phyloP scores from a whole-genome alignment of 2,888 invertebrate species.

The Andrena camellia region DNA sequence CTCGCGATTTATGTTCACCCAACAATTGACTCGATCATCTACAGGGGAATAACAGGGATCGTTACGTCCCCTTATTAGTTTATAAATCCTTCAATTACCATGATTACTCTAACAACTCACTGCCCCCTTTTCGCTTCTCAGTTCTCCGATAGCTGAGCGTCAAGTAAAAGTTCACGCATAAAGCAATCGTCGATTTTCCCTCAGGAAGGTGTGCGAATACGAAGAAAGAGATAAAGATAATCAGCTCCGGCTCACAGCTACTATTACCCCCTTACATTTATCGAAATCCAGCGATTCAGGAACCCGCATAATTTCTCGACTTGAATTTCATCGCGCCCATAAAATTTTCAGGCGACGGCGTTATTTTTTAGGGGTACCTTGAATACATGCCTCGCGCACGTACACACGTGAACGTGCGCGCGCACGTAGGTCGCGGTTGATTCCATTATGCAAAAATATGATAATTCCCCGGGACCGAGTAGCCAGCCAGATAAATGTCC shows the following conservation, averaged over 20 bases:
- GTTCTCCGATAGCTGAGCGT: not conserved
- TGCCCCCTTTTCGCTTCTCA: no score
- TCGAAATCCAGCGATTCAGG: constrained; percentile 34
- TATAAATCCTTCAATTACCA: no score
- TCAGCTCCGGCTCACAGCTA: not conserved
- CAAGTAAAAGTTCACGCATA: not conserved
- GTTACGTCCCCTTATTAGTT: not conserved
- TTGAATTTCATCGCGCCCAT: constrained; percentile 56
- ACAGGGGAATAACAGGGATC: not conserved
- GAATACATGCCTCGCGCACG: not conserved
- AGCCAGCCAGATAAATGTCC: constrained; percentile 74
- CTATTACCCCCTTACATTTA: constrained; percentile 26
- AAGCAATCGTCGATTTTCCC: not conserved
- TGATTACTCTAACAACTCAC: no score
- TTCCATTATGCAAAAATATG: constrained; percentile 83
- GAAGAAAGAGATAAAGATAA: not conserved
- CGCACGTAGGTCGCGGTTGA: constrained; percentile 63
- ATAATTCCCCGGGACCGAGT: constrained; percentile 73
- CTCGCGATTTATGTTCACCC: constrained; percentile 8
- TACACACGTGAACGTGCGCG: not conserved
- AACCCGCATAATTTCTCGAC: constrained; percentile 54
- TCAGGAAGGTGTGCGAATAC: not conserved
- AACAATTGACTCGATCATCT: constrained; percentile 8
- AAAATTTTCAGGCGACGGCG: constrained; percentile 52
- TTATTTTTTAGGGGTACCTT: constrained; percentile 47